Evolutionary conservation across 1,140 invertebrate genomes (phyloP).

Genomic region (Ectropis grisescens): DNA sequence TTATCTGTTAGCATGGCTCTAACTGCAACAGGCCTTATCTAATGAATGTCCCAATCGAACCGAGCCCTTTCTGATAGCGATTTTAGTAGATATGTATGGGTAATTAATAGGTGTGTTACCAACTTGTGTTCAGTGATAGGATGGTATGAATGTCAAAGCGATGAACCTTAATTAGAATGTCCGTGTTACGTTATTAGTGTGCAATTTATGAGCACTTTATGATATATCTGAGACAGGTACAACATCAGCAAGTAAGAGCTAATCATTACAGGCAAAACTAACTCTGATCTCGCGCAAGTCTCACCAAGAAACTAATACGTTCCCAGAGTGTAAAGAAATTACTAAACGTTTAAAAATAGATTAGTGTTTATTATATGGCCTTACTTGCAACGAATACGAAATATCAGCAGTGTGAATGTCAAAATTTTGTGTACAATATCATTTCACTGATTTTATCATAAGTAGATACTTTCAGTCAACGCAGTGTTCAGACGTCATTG

Average conservation of each 20-base stretch:
- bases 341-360: constrained; percentile 70
- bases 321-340: constrained; percentile 66
- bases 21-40: constrained; percentile 57
- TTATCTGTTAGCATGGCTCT: constrained; percentile 54
- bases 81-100: constrained; percentile 54
- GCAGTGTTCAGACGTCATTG: constrained; percentile 57
- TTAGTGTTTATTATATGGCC: constrained; percentile 70
- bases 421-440: constrained; percentile 67
- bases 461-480: constrained; percentile 47
- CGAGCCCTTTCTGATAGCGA: constrained; percentile 63
- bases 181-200: constrained; percentile 65
- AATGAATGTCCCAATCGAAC: constrained; percentile 42
- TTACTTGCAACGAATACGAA: constrained; percentile 68
- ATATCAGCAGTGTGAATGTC: constrained; percentile 68
- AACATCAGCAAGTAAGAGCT: constrained; percentile 44
- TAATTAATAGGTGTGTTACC: constrained; percentile 59
- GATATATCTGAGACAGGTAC: constrained; percentile 27
- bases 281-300: constrained; percentile 56
- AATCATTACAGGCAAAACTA: constrained; percentile 58
- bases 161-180: constrained; percentile 68
- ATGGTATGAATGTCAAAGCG: constrained; percentile 69
- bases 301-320: constrained; percentile 59
- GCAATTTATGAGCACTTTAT: constrained; percentile 44
- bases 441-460: constrained; percentile 65
- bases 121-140: constrained; percentile 55